Conservation (phyloP, 2,113 vertebrate genomes). For the Salvator merianae region DNA sequence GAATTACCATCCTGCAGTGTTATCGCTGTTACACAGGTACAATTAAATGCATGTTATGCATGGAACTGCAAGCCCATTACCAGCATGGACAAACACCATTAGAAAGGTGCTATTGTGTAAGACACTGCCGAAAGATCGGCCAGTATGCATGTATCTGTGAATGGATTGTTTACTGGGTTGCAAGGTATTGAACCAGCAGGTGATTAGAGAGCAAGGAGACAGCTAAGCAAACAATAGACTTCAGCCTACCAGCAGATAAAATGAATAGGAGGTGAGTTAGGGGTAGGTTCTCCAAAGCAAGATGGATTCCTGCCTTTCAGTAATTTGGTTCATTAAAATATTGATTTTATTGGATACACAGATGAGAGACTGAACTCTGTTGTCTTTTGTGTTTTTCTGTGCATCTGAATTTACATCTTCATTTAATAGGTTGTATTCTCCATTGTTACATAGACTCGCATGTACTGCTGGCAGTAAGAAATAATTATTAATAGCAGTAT, state of each 20-base stretch:
- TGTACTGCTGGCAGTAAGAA: conserved; percentile 33
- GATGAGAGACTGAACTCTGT: conserved; percentile 46
- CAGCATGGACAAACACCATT: conserved; percentile 63
- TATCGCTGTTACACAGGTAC: conserved; percentile 71
- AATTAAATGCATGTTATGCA: conserved; percentile 68
- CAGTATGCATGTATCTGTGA: conserved; percentile 49
- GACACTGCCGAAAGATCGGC: conserved; percentile 59
- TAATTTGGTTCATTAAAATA: conserved; percentile 60
- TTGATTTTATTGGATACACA: conserved; percentile 46
- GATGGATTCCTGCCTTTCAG: conserved; percentile 58
- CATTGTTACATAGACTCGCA: conserved; percentile 2
- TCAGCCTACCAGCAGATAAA: conserved; percentile 2
- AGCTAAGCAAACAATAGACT: conserved; percentile 51
- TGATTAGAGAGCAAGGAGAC: conserved; percentile 41
- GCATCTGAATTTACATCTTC: conserved; percentile 44
- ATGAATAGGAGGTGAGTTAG: conserved; percentile 33
- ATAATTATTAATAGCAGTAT: not conserved
- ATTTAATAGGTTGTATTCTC: conserved; percentile 58
- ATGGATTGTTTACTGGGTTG: conserved; percentile 51
- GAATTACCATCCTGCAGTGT: conserved; percentile 62
- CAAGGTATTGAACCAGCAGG: conserved; percentile 55
- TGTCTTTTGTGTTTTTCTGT: conserved; percentile 43
- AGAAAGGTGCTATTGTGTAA: conserved; percentile 64
- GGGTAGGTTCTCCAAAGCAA: conserved; percentile 24
- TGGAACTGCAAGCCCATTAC: conserved; percentile 55